Evolutionary conservation across 2,888 invertebrate species (phyloP), one percentile per base, ranked within the genome.

Genomic region (Nowickia ferox): DNA sequence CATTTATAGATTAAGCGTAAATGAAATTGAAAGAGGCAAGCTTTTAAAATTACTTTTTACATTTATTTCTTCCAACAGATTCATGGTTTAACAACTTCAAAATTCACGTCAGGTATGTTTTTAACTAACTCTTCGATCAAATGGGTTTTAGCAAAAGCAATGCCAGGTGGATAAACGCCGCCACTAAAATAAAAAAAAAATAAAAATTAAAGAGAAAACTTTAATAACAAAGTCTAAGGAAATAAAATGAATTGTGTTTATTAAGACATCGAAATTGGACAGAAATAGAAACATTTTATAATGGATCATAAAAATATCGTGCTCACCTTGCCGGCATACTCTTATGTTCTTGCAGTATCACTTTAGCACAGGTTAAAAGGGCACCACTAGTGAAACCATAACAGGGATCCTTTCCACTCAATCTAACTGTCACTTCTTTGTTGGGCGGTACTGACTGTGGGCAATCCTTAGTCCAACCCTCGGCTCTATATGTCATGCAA

Each of bases 101-200:
- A 96, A 59, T 93, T 95, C 13, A 96, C 89, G 53, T 95, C 95
- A 91, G 96, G 94, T 63, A 88, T 87, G 59, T 85, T 76, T 55
- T 95, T 94, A 78, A 94, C 93, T 9, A 98, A 93, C 84, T 96
- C 94, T 17, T 96, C 94, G 77, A 97, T 94, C 30, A 98, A 92
- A 30, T 94, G 94, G 0, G 98, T 97, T 87, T 97, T 94, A 8
- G 94, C 94, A 93, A 98, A 98, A 0, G 97, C 97, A 22, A 95
- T 95, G 1, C 96, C 97, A 0, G 98, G 96, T 1, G 98, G 94
- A 87, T 95, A 93, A 1, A 98, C 97, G 15, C 98, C 98, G 65
- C 97, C 97, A 15, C 88, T 88, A 65, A 38, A 30, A 30, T 22
- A 2, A 22, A 30, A 30, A 6, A 4, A 30, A 30, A 30, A 30